These are phyloP conservation scores for Colletes gigas DNA, from an alignment of 1,140 invertebrate genomes.

Conservation along the genomic window DNA sequence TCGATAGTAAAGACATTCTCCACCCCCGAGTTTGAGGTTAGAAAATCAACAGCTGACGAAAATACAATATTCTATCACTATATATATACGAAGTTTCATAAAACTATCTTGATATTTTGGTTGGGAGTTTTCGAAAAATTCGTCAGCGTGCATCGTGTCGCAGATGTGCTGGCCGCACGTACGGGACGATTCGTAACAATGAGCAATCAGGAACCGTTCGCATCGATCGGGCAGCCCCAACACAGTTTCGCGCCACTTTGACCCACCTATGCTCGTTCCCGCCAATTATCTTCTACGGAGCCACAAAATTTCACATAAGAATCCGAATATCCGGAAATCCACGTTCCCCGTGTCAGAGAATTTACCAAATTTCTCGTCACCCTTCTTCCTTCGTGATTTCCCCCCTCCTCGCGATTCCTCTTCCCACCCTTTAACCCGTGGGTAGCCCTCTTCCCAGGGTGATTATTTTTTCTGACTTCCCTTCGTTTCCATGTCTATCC, in stretches of 20 bases:
- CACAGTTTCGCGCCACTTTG: slow-evolving; percentile 1
- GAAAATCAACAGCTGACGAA: no score
- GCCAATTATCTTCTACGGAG: not conserved
- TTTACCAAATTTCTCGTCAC: not conserved
- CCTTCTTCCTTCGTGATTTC: no score
- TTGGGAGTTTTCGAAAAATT: no score
- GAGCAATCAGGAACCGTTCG: slow-evolving; percentile 36
- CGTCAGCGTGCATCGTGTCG: not conserved
- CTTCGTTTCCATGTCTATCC: slow-evolving; percentile 19
- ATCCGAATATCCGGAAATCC: no score
- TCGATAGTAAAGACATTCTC: no score
- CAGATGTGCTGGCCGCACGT: not conserved
- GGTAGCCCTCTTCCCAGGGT: slow-evolving; percentile 14
- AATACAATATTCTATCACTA: no score
- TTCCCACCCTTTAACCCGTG: not conserved
- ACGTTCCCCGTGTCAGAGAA: not conserved
- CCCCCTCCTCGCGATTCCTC: not conserved
- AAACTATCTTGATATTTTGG: no score
- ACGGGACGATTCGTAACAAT: slow-evolving; percentile 21
- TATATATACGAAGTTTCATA: no score
- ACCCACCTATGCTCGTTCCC: no score
- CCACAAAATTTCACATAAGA: no score
- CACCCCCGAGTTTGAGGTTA: no score
- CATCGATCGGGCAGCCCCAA: not conserved
- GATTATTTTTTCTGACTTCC: slow-evolving; percentile 38